phyloP scores from a whole-genome alignment of 2,888 invertebrate genomes.

The Lacanobia oleracea region DNA sequence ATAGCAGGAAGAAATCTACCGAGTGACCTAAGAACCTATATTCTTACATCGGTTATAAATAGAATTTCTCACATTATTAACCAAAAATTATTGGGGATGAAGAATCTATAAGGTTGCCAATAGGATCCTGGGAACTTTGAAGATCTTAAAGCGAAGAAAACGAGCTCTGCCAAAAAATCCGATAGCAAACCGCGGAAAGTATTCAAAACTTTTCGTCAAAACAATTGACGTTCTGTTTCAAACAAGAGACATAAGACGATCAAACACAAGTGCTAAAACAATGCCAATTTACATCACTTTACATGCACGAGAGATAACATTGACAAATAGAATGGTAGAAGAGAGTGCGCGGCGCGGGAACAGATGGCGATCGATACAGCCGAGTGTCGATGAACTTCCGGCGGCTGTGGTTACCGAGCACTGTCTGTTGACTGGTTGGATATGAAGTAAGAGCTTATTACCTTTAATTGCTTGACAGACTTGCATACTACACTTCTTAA shows the following conservation, averaged over 20 bases:
- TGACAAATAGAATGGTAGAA: conserved; percentile 17
- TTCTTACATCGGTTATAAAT: no score
- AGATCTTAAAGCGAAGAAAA: background rate
- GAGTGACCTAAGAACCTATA: no score
- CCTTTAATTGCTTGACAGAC: background rate
- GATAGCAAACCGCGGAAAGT: background rate
- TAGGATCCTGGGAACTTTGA: background rate
- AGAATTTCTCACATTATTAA: no score
- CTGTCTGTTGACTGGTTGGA: background rate
- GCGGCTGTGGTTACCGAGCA: background rate
- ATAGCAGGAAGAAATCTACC: no score
- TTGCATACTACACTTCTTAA: background rate
- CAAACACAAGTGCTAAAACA: conserved; percentile 11
- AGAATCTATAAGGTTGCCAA: no score
- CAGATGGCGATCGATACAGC: conserved; percentile 31
- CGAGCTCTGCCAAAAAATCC: background rate
- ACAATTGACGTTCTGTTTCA: background rate
- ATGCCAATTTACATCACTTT: conserved; percentile 16
- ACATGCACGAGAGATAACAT: conserved; percentile 14
- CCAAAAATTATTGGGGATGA: no score
- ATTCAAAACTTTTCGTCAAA: background rate
- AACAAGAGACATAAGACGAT: background rate
- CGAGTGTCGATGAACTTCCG: conserved; percentile 48
- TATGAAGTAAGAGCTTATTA: background rate
- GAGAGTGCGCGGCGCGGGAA: conserved; percentile 36